Conservation (phyloP, 2,113 vertebrate species). For the Malurus elegans region DNA sequence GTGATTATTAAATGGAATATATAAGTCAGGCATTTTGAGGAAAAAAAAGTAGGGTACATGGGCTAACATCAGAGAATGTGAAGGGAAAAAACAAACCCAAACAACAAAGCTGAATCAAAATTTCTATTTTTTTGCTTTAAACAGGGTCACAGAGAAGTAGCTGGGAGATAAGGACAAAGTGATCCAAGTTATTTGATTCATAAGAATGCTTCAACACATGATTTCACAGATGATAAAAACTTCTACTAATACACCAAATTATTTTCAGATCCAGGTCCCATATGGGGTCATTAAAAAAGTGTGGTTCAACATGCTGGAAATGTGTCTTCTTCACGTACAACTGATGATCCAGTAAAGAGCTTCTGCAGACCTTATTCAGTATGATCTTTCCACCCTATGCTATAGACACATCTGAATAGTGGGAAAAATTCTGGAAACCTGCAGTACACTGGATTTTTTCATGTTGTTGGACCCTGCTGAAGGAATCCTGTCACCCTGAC, state of each 20-base stretch:
- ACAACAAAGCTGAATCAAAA: neutral
- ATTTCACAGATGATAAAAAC: neutral
- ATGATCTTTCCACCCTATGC: neutral
- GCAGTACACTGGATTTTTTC: neutral
- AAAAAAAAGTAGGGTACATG: neutral
- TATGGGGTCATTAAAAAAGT: neutral
- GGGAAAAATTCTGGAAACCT: neutral
- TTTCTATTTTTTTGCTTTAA: neutral
- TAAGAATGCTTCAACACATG: neutral
- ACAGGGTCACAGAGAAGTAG: neutral
- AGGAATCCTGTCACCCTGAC: neutral
- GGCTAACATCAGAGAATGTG: neutral
- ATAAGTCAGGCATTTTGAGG: neutral
- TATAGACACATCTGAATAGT: neutral
- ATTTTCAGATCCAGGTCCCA: neutral
- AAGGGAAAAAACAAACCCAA: neutral
- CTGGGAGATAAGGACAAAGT: neutral
- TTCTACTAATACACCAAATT: neutral
- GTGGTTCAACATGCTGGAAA: neutral
- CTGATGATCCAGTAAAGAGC: neutral
- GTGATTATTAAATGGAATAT: neutral
- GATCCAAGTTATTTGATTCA: neutral
- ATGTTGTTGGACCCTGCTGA: rapidly evolving
- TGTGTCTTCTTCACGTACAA: neutral
- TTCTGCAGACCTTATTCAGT: neutral